Evolutionary conservation across 2,888 invertebrate genomes (phyloP), one percentile per base, ranked within the genome.

Genomic region (Eupithecia dodoneata): DNA sequence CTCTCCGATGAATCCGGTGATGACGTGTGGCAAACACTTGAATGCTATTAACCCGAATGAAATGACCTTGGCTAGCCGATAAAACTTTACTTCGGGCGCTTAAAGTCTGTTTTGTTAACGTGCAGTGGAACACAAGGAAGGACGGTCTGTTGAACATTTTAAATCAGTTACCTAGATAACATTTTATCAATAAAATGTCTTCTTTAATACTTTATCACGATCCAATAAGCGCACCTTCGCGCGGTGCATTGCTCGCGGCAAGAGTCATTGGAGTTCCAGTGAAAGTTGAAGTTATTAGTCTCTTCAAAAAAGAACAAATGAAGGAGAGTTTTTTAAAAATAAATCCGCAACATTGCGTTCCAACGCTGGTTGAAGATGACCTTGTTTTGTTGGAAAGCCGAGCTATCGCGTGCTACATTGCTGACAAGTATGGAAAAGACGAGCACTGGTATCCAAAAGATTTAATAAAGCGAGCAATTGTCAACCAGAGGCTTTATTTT

Each of bases 331-430:
- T 96, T 83, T 80, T 95, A 70, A 93, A 96, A 91, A 93, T 96
- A 69, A 97, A 97, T 88, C 96, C 96, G 6, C 97, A 97, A 85
- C 97, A 97, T 87, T 96, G 96, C 77, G 91, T 97, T 5, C 97
- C 97, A 10, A 97, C 97, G 10, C 90, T 97, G 76, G 96, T 96
- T 44, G 97, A 97, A 86, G 95, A 96, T 76, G 97, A 96, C 13
- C 96, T 97, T 85, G 87, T 95, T 15, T 80, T 97, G 71, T 97
- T 97, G 96, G 97, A 97, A 87, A 96, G 97, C 83, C 95, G 96
- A 59, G 97, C 97, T 10, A 97, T 97, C 78, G 94, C 96, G 4
- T 90, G 95, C 71, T 97, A 97, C 87, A 92, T 97, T 80, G 96
- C 95, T 0, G 95, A 95, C 80, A 95, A 96, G 79, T 97, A 96